phyloP scores from a whole-genome alignment of 1,140 invertebrate genomes.

The Heliconius hermathena region DNA sequence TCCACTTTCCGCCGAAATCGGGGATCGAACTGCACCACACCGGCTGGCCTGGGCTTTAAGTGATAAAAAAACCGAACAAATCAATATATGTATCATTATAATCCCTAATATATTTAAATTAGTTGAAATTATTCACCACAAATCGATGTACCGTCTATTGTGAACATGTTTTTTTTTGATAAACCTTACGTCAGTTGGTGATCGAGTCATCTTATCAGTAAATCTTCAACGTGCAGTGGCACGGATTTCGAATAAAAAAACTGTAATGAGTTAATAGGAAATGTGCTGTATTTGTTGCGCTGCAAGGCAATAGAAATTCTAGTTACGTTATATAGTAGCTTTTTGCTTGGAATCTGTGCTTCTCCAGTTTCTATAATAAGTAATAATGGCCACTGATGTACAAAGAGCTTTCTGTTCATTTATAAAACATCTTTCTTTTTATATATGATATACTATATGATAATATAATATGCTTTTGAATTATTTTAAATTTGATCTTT shows the following conservation, averaged over 20 bases:
- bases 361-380: not conserved
- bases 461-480: no score
- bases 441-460: no score
- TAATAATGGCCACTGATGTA: not conserved
- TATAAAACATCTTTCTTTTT: no score
- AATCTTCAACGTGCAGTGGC: slow-evolving; percentile 27
- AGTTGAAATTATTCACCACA: slow-evolving; percentile 14
- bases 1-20: no score
- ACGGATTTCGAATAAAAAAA: slow-evolving; percentile 28
- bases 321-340: not conserved
- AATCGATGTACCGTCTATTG: slow-evolving; percentile 13
- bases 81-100: not conserved
- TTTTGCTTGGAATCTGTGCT: not conserved
- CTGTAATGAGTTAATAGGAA: slow-evolving; percentile 30
- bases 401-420: not conserved
- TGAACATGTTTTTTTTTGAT: slow-evolving; percentile 20
- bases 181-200: slow-evolving; percentile 26
- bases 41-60: no score
- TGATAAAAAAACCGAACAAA: not conserved
- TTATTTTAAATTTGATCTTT: no score
- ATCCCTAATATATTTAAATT: slow-evolving; percentile 13
- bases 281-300: not conserved
- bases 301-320: slow-evolving; percentile 2
- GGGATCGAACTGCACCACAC: no score
- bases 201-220: slow-evolving; percentile 29